A percentile compares a stretch with the other conserved stretches of the same genome.
Conservation (phyloP, 2,888 invertebrate species). For the Conchocele bisecta region DNA sequence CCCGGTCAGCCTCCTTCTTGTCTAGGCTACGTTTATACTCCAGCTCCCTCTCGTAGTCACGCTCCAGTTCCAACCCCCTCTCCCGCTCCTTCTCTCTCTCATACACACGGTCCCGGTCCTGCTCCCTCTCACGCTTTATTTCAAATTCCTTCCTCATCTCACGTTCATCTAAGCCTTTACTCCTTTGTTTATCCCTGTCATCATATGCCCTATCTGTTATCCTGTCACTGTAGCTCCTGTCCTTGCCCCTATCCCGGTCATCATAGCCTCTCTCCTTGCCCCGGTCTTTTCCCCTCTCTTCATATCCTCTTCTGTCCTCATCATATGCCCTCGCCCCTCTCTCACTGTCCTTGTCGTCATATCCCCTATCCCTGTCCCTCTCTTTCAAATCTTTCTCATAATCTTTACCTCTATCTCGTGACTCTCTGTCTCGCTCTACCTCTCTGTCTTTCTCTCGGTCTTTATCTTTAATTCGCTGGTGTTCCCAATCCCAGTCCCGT, state of each 20-base stretch:
- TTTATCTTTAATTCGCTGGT: not conserved
- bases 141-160: conserved; percentile 49
- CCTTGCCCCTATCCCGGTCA: conserved; percentile 53
- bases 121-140: conserved; percentile 29
- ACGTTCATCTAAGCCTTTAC: conserved; percentile 42
- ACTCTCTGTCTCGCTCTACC: conserved; percentile 40
- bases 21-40: conserved; percentile 10
- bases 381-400: conserved; percentile 4
- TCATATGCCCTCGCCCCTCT: conserved; percentile 1
- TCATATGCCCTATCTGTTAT: conserved; percentile 53
- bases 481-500: not conserved
- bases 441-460: not conserved
- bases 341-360: conserved; percentile 25
- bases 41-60: conserved; percentile 6
- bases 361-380: conserved; percentile 10
- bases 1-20: conserved; percentile 11
- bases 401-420: conserved; percentile 41
- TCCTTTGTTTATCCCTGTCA: conserved; percentile 19
- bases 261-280: conserved; percentile 37
- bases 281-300: conserved; percentile 29
- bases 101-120: conserved; percentile 1
- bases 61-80: conserved; percentile 1
- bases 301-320: conserved; percentile 29
- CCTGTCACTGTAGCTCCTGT: conserved; percentile 42
- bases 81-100: conserved; percentile 9